Percentiles rank a stretch among this genome's conserved stretches.
Evolutionary conservation across 2,888 invertebrate species (phyloP).

Genomic region (Physocephala rufipes): DNA sequence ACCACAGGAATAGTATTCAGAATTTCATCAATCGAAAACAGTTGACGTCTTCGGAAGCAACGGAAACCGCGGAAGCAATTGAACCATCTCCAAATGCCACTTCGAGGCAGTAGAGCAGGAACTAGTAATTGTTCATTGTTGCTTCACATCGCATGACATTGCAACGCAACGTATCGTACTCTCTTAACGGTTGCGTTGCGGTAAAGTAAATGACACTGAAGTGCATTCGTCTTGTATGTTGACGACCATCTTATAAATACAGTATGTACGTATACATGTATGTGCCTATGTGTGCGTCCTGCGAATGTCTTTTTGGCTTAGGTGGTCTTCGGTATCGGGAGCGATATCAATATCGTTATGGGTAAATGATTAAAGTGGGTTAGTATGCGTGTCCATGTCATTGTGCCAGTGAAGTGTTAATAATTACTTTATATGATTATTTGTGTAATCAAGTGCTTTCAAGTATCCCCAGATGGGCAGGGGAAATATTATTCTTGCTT

Average conservation of each 20-base stretch:
- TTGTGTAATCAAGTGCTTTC: conserved; percentile 11
- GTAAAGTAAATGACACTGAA: background rate
- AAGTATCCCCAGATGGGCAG: background rate
- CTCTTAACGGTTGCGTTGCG: conserved; percentile 6
- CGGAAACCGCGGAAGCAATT: background rate
- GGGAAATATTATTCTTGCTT: background rate
- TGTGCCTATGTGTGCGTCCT: background rate
- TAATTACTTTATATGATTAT: conserved; percentile 26
- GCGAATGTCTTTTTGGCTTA: too few species aligned
- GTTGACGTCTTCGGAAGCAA: background rate
- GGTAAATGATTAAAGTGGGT: too few species aligned
- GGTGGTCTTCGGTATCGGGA: too few species aligned
- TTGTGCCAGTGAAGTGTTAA: conserved; percentile 32
- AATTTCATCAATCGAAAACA: background rate
- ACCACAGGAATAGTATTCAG: background rate
- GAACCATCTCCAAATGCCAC: background rate
- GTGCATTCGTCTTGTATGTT: background rate
- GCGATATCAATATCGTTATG: too few species aligned
- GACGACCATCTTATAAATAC: background rate
- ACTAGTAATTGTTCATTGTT: background rate
- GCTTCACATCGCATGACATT: background rate
- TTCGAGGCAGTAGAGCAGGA: background rate
- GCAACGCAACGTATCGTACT: conserved; percentile 1
- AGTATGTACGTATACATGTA: background rate
- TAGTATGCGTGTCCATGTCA: background rate